phyloP scores from a whole-genome alignment of 1,140 invertebrate species.

The Aricia agestis region DNA sequence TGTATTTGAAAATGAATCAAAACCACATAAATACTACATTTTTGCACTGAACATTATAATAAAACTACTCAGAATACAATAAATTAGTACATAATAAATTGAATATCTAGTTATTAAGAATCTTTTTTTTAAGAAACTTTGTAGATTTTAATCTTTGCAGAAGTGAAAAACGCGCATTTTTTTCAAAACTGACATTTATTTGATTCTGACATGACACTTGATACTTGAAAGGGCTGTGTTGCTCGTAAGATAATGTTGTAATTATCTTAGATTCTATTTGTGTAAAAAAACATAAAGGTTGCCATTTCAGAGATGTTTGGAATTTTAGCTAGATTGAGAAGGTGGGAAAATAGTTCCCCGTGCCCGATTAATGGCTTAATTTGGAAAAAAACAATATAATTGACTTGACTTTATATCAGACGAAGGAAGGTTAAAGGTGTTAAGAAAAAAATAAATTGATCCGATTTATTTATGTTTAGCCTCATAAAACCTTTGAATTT shows the following conservation, averaged over 20 bases:
- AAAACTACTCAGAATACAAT: constrained; percentile 9
- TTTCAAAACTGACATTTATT: constrained; percentile 1
- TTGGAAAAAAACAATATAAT: no score
- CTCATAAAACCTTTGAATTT: no score
- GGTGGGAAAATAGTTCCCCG: not conserved
- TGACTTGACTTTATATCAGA: no score
- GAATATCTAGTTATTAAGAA: not conserved
- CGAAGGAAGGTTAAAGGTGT: no score
- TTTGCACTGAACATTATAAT: constrained; percentile 1
- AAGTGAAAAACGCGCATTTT: no score
- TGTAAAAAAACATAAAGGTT: not conserved
- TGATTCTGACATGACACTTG: constrained; percentile 13
- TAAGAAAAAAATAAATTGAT: no score
- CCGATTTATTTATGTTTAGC: no score
- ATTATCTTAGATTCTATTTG: not conserved
- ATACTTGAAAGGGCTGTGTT: not conserved
- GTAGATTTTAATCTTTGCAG: no score
- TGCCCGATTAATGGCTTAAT: not conserved
- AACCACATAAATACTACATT: constrained; percentile 5
- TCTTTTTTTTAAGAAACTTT: not conserved
- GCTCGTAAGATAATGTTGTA: not conserved
- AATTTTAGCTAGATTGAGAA: not conserved
- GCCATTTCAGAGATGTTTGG: not conserved
- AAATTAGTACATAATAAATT: constrained; percentile 15
- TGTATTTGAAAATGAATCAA: constrained; percentile 16